Evolutionary conservation across 2,113 vertebrate species (phyloP).

Genomic region (Crypturellus undulatus): DNA sequence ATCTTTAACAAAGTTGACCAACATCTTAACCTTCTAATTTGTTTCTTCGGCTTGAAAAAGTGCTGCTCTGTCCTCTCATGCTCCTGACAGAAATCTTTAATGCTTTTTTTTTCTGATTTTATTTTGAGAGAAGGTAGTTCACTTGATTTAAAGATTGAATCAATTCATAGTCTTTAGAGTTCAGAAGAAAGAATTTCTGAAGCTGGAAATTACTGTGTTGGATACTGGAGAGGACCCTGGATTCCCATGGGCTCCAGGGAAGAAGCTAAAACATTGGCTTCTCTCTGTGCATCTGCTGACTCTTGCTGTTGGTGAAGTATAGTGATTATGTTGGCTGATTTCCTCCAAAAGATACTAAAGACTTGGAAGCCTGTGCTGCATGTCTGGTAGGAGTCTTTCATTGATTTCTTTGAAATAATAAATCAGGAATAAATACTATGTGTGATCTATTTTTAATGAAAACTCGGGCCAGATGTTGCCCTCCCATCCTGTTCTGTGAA

Average conservation of each 20-base stretch:
- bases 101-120: not conserved
- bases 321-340: not conserved
- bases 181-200: not conserved
- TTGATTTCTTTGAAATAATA: not conserved
- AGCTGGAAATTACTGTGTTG: not conserved
- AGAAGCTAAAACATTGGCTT: not conserved
- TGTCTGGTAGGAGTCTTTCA: not conserved
- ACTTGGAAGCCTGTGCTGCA: not conserved
- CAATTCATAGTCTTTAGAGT: not conserved
- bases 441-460: not conserved
- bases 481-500: not conserved
- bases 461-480: not conserved
- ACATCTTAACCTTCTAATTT: not conserved
- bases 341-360: not conserved
- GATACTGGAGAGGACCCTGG: not conserved
- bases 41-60: not conserved
- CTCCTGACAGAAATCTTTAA: accelerated
- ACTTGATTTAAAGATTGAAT: not conserved
- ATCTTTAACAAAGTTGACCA: not conserved
- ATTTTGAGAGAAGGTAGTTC: not conserved
- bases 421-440: not conserved
- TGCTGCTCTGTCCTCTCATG: not conserved
- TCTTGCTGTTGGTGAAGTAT: not conserved
- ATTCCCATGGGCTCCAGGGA: not conserved
- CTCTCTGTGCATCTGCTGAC: not conserved